Conservation (phyloP, 1,140 invertebrate species). For the Carcinoscorpius rotundicauda region DNA sequence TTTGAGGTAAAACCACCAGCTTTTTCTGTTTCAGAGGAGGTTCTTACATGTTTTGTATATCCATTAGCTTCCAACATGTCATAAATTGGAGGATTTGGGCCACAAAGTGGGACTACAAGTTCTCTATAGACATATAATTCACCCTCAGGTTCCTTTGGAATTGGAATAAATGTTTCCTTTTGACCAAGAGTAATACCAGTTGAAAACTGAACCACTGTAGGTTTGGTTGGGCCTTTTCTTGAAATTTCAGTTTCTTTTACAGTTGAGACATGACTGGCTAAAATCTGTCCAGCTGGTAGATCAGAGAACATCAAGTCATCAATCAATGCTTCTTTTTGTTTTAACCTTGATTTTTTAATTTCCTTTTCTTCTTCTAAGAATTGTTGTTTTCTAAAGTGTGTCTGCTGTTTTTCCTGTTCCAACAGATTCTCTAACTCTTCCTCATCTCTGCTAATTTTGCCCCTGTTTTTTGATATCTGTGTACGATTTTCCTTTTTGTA, state of each 20-base stretch:
- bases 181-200: constrained; percentile 61
- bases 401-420: constrained; percentile 51
- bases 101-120: constrained; percentile 44
- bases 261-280: constrained; percentile 64
- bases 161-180: constrained; percentile 37
- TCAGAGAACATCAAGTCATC: constrained; percentile 90
- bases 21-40: constrained; percentile 55
- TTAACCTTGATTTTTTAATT: constrained; percentile 65
- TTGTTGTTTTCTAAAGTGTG: constrained; percentile 41
- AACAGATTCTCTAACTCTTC: constrained; percentile 65
- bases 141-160: constrained; percentile 56
- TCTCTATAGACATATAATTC: constrained; percentile 56
- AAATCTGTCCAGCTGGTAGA: constrained; percentile 70
- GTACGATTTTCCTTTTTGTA: constrained; percentile 92
- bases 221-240: constrained; percentile 25
- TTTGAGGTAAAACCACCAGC: constrained; percentile 76
- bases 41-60: constrained; percentile 61
- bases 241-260: constrained; percentile 52
- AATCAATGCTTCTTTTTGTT: constrained; percentile 77
- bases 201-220: constrained; percentile 52
- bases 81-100: constrained; percentile 53
- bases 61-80: constrained; percentile 50
- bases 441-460: constrained; percentile 38
- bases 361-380: constrained; percentile 52
- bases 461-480: constrained; percentile 64